Conservation (phyloP, 2,888 invertebrate species). For the Pantelozetes paolii region DNA sequence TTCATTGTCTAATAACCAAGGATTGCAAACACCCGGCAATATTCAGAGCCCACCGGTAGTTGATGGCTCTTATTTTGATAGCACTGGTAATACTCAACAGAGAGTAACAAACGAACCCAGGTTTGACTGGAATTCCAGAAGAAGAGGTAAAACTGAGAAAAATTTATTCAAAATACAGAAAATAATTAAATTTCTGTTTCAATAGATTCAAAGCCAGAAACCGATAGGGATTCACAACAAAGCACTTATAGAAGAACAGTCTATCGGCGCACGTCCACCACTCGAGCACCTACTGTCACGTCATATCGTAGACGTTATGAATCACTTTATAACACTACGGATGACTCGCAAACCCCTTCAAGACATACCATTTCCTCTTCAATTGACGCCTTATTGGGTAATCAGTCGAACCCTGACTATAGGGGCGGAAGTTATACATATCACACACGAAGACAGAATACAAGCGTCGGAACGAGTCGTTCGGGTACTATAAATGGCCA, state of each 20-base stretch:
- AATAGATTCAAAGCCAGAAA: too few species aligned
- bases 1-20: not conserved
- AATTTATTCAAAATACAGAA: too few species aligned
- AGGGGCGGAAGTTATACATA: constrained; percentile 21
- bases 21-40: not conserved
- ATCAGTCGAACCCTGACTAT: constrained; percentile 23
- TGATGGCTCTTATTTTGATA: constrained; percentile 14
- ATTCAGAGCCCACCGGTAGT: constrained; percentile 3
- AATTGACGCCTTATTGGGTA: constrained; percentile 1
- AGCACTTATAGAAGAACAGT: not conserved
- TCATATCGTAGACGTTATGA: not conserved
- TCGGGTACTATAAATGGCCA: constrained; percentile 4
- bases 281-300: not conserved
- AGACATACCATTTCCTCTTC: not conserved
- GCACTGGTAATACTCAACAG: constrained; percentile 4
- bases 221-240: constrained; percentile 8
- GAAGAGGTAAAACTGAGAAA: not conserved
- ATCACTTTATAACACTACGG: constrained; percentile 15
- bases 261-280: not conserved
- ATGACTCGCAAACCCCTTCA: not conserved
- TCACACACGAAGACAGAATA: not conserved
- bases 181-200: too few species aligned
- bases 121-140: constrained; percentile 11
- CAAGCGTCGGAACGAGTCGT: constrained; percentile 16
- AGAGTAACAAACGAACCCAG: not conserved